Conservation (phyloP, 2,888 invertebrate species). For the Brachylomia viminalis region DNA sequence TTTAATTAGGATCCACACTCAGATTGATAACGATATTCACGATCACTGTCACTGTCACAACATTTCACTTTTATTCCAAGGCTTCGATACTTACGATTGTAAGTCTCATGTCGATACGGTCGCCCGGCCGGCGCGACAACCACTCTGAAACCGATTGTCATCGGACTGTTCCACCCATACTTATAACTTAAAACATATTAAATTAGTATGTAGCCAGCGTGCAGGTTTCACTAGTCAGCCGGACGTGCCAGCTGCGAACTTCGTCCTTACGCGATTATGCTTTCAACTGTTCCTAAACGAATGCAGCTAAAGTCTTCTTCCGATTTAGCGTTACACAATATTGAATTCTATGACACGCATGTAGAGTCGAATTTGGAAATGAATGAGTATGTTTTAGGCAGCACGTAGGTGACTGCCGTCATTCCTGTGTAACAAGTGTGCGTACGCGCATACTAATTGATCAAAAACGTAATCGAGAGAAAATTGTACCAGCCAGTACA, state of each 20-base stretch:
- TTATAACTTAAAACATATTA: conserved; percentile 83
- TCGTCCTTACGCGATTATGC: conserved; percentile 82
- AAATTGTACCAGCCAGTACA: conserved; percentile 82
- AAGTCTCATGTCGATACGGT: conserved; percentile 82
- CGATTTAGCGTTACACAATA: conserved; percentile 62
- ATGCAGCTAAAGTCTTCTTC: conserved; percentile 74
- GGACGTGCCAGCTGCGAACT: conserved; percentile 79
- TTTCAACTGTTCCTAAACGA: conserved; percentile 82
- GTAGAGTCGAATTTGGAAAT: conserved; percentile 67
- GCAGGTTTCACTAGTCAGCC: conserved; percentile 85
- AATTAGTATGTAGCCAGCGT: conserved; percentile 86
- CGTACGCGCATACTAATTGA: conserved; percentile 83
- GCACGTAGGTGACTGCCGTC: conserved; percentile 83
- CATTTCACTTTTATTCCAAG: conserved; percentile 62
- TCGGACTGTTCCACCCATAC: conserved; percentile 80
- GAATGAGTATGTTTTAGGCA: conserved; percentile 56
- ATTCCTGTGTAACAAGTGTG: conserved; percentile 86
- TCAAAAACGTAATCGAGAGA: conserved; percentile 87
- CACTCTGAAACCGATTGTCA: conserved; percentile 78
- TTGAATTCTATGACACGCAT: conserved; percentile 58
- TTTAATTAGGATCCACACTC: conserved; percentile 60
- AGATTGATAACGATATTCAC: conserved; percentile 45
- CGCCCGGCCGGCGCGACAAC: conserved; percentile 81
- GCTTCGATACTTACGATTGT: conserved; percentile 80
- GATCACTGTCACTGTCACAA: conserved; percentile 66